Evolutionary conservation across 1,140 invertebrate genomes (phyloP).

Genomic region (Heliothis subflexa): DNA sequence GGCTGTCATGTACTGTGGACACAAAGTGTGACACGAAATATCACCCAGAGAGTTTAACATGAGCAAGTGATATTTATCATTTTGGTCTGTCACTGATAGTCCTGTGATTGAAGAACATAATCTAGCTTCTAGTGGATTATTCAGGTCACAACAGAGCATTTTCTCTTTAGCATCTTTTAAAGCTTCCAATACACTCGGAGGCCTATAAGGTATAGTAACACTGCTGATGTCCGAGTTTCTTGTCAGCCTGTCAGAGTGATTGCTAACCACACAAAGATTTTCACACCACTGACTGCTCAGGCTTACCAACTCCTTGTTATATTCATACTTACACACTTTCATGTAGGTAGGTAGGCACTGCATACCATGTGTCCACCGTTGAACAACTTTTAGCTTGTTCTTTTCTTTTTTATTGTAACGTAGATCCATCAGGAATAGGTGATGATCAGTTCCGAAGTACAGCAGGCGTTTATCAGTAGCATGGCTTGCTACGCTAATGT

Average conservation of each 20-base stretch:
- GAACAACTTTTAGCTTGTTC: slow-evolving; percentile 59
- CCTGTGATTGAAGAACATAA: slow-evolving; percentile 67
- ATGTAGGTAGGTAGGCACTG: slow-evolving; percentile 71
- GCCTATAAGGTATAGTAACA: slow-evolving; percentile 71
- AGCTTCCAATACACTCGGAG: slow-evolving; percentile 67
- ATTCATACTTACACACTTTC: slow-evolving; percentile 63
- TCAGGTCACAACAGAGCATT: slow-evolving; percentile 66
- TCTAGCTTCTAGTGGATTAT: slow-evolving; percentile 68
- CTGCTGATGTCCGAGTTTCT: slow-evolving; percentile 57
- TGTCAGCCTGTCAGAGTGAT: slow-evolving; percentile 59
- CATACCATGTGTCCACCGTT: slow-evolving; percentile 79
- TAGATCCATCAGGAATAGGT: slow-evolving; percentile 75
- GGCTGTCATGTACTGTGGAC: slow-evolving; percentile 67
- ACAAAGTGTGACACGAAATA: slow-evolving; percentile 71
- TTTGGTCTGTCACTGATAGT: slow-evolving; percentile 59
- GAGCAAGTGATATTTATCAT: slow-evolving; percentile 69
- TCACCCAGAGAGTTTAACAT: slow-evolving; percentile 77
- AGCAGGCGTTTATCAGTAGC: slow-evolving; percentile 58
- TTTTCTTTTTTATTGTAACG: slow-evolving; percentile 58
- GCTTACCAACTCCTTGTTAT: slow-evolving; percentile 69
- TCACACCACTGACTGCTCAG: slow-evolving; percentile 79
- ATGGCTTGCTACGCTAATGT: slow-evolving; percentile 66
- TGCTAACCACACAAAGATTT: slow-evolving; percentile 75
- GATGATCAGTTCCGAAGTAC: slow-evolving; percentile 74
- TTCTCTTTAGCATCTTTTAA: slow-evolving; percentile 66